A percentile compares a stretch with the other conserved stretches of the same genome.
phyloP scores from a whole-genome alignment of 1,140 invertebrate genomes.

The Triops longicaudatus region DNA sequence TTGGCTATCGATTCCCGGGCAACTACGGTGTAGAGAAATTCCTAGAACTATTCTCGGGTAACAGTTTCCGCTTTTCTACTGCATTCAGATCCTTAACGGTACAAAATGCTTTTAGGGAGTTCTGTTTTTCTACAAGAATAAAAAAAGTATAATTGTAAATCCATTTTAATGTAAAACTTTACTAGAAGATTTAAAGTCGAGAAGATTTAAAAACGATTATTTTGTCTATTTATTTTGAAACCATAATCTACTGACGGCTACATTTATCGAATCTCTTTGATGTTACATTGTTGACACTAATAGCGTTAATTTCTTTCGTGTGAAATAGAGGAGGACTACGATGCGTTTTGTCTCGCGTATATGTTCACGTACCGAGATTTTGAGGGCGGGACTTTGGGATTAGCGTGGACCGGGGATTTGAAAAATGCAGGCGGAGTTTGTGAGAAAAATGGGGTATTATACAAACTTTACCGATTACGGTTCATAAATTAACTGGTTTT shows the following conservation, averaged over 20 bases:
- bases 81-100: no score
- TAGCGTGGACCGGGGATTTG: slow-evolving; percentile 93
- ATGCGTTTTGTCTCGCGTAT: slow-evolving; percentile 96
- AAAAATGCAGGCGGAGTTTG: slow-evolving; percentile 91
- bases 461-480: neutral
- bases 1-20: slow-evolving; percentile 76
- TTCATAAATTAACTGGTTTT: slow-evolving; percentile 32
- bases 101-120: no score
- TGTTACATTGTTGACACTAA: no score
- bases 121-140: no score
- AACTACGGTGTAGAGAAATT: slow-evolving; percentile 93
- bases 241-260: no score
- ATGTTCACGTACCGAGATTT: slow-evolving; percentile 99
- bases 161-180: no score
- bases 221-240: no score
- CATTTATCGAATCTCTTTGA: no score
- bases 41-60: slow-evolving; percentile 83
- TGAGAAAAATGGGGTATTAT: slow-evolving; percentile 79
- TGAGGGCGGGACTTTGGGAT: slow-evolving; percentile 92
- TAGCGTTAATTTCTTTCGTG: no score
- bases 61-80: slow-evolving; percentile 30
- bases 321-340: slow-evolving; percentile 82
- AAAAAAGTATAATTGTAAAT: no score
- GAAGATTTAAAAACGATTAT: no score
- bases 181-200: no score